phyloP scores from a whole-genome alignment of 2,888 invertebrate species.

The Catocala fraxini region DNA sequence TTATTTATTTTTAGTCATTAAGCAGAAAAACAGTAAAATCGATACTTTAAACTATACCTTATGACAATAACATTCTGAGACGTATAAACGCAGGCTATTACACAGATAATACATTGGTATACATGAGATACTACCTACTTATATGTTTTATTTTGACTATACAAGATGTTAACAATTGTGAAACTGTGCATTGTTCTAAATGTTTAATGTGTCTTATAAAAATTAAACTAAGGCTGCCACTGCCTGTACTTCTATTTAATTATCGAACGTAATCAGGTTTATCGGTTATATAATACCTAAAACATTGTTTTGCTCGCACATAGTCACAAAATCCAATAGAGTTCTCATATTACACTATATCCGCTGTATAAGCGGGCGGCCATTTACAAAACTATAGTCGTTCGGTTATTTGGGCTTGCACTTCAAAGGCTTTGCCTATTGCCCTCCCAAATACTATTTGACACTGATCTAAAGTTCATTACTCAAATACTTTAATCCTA shows the following conservation, averaged over 20 bases:
- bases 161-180: too few species aligned
- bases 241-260: neutral
- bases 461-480: conserved; percentile 82
- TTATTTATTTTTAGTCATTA: too few species aligned
- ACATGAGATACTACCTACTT: too few species aligned
- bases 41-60: too few species aligned
- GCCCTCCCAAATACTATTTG: conserved; percentile 79
- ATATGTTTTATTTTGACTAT: too few species aligned
- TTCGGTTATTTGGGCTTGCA: conserved; percentile 81
- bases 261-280: conserved; percentile 19
- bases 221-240: neutral
- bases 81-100: too few species aligned
- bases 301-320: conserved; percentile 63
- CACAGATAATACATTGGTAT: too few species aligned
- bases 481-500: conserved; percentile 76
- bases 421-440: conserved; percentile 82
- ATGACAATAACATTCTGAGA: too few species aligned
- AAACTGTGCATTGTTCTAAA: too few species aligned
- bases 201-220: too few species aligned
- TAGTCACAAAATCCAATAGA: conserved; percentile 73
- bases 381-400: conserved; percentile 72
- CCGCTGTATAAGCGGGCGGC: conserved; percentile 74
- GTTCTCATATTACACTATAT: conserved; percentile 78
- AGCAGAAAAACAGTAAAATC: too few species aligned
- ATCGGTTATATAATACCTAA: conserved; percentile 43